These are phyloP conservation scores for Theocolax elegans DNA, from an alignment of 1,140 invertebrate genomes.

Conservation along the genomic window DNA sequence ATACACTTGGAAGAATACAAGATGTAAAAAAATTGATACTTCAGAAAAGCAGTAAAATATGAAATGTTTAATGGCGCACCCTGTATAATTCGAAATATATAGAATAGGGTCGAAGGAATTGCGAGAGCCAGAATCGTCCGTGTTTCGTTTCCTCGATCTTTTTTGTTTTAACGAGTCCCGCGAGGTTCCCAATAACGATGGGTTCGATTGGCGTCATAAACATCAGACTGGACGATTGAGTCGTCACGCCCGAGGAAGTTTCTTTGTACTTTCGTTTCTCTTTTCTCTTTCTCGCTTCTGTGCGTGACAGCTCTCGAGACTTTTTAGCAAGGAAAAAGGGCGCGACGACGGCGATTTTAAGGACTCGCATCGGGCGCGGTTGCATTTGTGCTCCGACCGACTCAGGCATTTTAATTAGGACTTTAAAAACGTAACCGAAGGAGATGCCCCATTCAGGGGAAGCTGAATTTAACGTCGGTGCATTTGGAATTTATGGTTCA, in stretches of 20 bases:
- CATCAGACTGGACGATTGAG: constrained; percentile 16
- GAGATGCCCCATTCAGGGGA: too few relatives aligned
- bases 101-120: too few relatives aligned
- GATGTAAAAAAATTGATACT: too few relatives aligned
- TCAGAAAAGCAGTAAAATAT: too few relatives aligned
- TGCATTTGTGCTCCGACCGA: neutral
- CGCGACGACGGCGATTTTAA: neutral
- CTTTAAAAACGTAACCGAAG: constrained; percentile 5
- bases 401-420: constrained; percentile 37
- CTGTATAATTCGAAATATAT: too few relatives aligned
- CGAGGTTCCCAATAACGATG: constrained; percentile 17
- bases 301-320: constrained; percentile 7
- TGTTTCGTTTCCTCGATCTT: neutral
- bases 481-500: constrained; percentile 5
- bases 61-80: too few relatives aligned
- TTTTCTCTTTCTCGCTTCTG: neutral
- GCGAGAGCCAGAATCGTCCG: too few relatives aligned
- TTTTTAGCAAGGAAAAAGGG: too few relatives aligned
- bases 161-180: constrained; percentile 1
- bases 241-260: constrained; percentile 11
- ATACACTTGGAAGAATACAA: too few relatives aligned
- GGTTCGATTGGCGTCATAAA: constrained; percentile 33
- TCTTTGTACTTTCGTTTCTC: neutral
- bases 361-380: neutral
- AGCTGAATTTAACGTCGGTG: too few relatives aligned